phyloP scores from a whole-genome alignment of 2,113 vertebrate species.

The Mormyrus iriodes region DNA sequence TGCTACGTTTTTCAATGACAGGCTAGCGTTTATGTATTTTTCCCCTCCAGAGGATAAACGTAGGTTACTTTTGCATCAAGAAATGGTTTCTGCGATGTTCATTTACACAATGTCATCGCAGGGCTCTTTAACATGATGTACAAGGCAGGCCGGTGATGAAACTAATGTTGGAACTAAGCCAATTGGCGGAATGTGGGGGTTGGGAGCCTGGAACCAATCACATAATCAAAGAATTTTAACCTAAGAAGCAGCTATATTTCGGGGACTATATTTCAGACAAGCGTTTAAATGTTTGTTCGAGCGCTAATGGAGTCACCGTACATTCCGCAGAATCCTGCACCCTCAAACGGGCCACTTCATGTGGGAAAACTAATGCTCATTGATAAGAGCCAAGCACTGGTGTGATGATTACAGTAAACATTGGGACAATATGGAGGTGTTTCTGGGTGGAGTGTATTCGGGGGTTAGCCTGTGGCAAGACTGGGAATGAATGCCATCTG shows the following conservation, averaged over 20 bases:
- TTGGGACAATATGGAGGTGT: not conserved
- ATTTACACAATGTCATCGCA: not conserved
- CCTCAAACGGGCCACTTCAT: not conserved
- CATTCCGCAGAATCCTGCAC: not conserved
- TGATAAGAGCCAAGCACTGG: not conserved
- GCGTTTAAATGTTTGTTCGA: not conserved
- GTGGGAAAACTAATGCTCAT: not conserved
- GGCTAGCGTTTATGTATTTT: not conserved
- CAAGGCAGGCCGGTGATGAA: not conserved
- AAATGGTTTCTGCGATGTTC: not conserved
- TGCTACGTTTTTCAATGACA: not conserved
- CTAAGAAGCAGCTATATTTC: not conserved
- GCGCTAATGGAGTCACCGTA: not conserved
- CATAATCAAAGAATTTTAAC: not conserved
- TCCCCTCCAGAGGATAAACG: not conserved
- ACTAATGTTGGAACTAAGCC: not conserved
- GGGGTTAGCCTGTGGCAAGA: constrained; percentile 15
- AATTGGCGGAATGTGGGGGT: not conserved
- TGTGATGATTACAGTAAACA: constrained; percentile 17
- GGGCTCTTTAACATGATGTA: not conserved
- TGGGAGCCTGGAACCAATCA: not conserved
- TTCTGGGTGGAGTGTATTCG: constrained; percentile 22
- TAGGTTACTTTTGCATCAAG: not conserved
- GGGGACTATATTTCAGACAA: not conserved
- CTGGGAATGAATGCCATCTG: not conserved